Evolutionary conservation across 2,888 invertebrate genomes (phyloP).

Genomic region (Synergus umbraculus): DNA sequence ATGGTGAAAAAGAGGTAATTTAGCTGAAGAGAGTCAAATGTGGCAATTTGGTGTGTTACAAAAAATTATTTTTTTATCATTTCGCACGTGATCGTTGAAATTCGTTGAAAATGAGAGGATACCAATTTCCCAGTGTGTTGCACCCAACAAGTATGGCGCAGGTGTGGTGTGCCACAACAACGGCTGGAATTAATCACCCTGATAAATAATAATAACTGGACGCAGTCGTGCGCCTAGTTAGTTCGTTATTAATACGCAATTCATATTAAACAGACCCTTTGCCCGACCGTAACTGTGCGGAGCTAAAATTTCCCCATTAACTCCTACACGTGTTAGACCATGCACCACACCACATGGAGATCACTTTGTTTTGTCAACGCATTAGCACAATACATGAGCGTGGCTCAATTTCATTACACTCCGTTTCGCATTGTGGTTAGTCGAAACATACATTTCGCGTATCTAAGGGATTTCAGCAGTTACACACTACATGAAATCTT

Average conservation of each 20-base stretch:
- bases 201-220: slow-evolving; percentile 76
- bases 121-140: slow-evolving; percentile 62
- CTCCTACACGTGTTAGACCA: slow-evolving; percentile 10
- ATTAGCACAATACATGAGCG: slow-evolving; percentile 20
- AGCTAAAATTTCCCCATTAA: slow-evolving; percentile 38
- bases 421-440: slow-evolving; percentile 28
- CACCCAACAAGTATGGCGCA: slow-evolving; percentile 59
- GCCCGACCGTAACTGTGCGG: slow-evolving; percentile 59
- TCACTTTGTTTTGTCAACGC: slow-evolving; percentile 37
- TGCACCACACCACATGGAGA: neutral
- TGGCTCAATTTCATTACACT: slow-evolving; percentile 39
- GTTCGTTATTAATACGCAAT: slow-evolving; percentile 76
- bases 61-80: slow-evolving; percentile 6
- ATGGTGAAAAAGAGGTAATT: neutral
- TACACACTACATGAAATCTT: neutral
- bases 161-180: slow-evolving; percentile 69
- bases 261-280: slow-evolving; percentile 73
- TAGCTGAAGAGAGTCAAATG: neutral
- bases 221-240: slow-evolving; percentile 67
- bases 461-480: slow-evolving; percentile 13
- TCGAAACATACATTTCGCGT: slow-evolving; percentile 28
- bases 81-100: slow-evolving; percentile 43
- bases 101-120: slow-evolving; percentile 51
- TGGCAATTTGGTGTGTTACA: neutral
- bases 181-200: slow-evolving; percentile 73